Conservation (phyloP, 2,888 invertebrate species). For the Chydorus sphaericus region DNA sequence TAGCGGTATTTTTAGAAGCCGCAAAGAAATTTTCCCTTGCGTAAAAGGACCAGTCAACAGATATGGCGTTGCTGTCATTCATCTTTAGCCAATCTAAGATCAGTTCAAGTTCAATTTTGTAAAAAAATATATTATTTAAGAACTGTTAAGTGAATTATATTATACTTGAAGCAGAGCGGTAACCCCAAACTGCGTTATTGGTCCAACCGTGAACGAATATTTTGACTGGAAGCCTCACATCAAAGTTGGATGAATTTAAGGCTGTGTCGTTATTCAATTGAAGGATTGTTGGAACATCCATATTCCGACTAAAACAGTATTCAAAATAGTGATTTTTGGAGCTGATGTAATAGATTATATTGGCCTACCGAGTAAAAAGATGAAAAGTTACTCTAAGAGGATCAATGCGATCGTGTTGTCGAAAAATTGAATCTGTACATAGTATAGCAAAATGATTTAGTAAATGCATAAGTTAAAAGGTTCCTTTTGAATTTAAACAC, state of each 20-base stretch:
- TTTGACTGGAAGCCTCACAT: background rate
- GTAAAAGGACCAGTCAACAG: conserved; percentile 42
- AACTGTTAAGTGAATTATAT: no score
- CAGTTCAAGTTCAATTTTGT: no score
- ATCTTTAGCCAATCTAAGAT: conserved; percentile 38
- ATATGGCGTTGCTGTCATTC: conserved; percentile 43
- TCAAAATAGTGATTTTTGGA: background rate
- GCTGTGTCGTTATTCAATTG: background rate
- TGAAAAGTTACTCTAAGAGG: background rate
- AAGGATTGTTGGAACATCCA: background rate
- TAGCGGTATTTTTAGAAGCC: conserved; percentile 40
- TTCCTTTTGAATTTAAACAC: no score
- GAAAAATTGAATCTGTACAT: no score
- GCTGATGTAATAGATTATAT: background rate
- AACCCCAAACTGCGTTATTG: background rate
- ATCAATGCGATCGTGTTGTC: background rate
- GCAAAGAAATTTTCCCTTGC: conserved; percentile 48
- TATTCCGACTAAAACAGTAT: background rate
- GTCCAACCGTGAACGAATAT: background rate
- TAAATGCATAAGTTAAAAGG: no score
- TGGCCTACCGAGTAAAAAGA: background rate
- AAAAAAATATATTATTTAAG: no score
- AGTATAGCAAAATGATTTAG: background rate
- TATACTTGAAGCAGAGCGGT: no score
- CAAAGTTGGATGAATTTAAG: background rate